Percentiles rank a stretch among this genome's conserved stretches.
Conservation (phyloP, 2,113 vertebrate genomes). For the Clinocottus analis region DNA sequence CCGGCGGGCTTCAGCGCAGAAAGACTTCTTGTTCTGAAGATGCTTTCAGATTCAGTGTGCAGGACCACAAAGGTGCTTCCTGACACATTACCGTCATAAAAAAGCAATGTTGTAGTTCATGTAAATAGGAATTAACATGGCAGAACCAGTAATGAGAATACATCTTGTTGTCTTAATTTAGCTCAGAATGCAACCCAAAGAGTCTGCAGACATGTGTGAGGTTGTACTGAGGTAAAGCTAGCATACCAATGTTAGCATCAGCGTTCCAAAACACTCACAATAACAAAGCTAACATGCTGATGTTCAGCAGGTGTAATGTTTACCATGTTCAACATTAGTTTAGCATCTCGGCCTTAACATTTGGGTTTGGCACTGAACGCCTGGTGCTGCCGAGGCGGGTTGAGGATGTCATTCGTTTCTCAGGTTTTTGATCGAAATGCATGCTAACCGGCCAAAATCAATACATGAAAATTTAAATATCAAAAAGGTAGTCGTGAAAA, state of each 20-base stretch:
- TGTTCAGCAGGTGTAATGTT: background rate
- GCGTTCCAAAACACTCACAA: background rate
- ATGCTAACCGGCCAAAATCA: background rate
- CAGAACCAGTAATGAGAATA: background rate
- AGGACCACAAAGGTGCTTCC: background rate
- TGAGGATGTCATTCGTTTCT: background rate
- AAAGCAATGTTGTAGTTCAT: background rate
- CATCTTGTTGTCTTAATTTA: background rate
- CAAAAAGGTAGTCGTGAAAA: background rate
- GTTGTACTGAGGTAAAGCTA: background rate
- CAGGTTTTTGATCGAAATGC: background rate
- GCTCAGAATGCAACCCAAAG: too few relatives aligned
- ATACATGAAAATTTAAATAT: background rate
- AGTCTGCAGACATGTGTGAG: background rate
- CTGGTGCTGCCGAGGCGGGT: background rate
- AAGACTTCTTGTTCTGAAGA: slow-evolving; percentile 22
- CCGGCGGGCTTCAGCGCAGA: background rate
- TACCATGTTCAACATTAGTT: background rate
- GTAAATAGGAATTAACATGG: background rate
- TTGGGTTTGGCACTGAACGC: background rate
- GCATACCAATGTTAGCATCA: background rate
- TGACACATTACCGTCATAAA: background rate
- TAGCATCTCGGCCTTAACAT: background rate
- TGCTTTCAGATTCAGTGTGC: slow-evolving; percentile 5
- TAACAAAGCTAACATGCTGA: background rate